Evolutionary conservation across 2,797 vertebrate genomes (phyloP).

Genomic region (Crocodylus rhombifer): DNA sequence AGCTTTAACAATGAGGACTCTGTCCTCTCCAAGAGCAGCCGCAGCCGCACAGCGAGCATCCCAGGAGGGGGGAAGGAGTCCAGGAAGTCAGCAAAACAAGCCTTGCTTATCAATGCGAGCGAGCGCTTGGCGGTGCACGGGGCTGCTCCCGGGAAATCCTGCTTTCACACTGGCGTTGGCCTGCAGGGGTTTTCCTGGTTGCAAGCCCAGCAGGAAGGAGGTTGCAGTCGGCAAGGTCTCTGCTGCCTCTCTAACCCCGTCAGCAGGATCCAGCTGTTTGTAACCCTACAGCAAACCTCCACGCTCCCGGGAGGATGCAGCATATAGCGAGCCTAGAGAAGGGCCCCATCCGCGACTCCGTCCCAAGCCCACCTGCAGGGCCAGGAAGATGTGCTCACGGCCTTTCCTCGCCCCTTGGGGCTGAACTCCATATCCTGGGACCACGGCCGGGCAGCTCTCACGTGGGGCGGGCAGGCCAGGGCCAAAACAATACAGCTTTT

Average conservation of each 20-base stretch:
- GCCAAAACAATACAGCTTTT: background rate
- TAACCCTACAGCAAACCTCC: too few species aligned
- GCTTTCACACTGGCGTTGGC: background rate
- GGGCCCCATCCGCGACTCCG: too few species aligned
- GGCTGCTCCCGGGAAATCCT: too few species aligned
- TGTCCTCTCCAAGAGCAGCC: too few species aligned
- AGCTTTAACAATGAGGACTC: background rate
- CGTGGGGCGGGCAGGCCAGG: background rate
- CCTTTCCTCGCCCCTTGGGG: background rate
- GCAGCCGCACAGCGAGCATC: background rate
- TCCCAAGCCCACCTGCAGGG: too few species aligned
- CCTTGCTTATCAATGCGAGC: background rate
- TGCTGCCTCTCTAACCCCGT: background rate
- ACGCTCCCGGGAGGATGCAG: too few species aligned
- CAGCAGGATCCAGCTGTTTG: background rate
- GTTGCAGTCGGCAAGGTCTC: background rate
- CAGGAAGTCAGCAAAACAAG: background rate
- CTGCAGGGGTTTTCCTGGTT: background rate
- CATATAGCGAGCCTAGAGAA: too few species aligned
- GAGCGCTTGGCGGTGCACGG: too few species aligned
- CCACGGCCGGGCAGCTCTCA: background rate
- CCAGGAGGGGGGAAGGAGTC: background rate
- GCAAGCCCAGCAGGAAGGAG: background rate
- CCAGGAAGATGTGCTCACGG: too few species aligned
- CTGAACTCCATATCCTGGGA: background rate